Percentiles rank a stretch among this genome's conserved stretches.
These are phyloP conservation scores for Panurus biarmicus DNA, from an alignment of 2,113 vertebrate species.

Conservation along the genomic window DNA sequence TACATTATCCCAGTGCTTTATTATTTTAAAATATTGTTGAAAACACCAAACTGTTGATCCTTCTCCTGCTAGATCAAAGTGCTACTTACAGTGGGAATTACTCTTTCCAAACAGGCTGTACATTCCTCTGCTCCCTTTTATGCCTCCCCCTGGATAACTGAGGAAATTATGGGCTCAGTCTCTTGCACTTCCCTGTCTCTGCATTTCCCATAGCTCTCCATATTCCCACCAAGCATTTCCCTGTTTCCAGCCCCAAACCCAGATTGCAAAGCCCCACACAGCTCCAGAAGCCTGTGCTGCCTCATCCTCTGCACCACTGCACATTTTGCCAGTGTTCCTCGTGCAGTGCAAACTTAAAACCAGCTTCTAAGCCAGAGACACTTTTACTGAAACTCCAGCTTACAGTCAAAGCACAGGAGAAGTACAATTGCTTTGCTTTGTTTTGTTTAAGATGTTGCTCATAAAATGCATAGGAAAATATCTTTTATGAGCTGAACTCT, in stretches of 20 bases:
- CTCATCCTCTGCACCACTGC: not conserved
- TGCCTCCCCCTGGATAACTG: not conserved
- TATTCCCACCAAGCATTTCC: not conserved
- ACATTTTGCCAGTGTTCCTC: not conserved
- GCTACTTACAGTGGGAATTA: not conserved
- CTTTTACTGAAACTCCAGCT: not conserved
- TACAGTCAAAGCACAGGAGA: not conserved
- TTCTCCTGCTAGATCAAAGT: not conserved
- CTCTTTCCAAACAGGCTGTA: not conserved
- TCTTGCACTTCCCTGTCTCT: not conserved
- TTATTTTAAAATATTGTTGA: not conserved
- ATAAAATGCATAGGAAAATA: not conserved
- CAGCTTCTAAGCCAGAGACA: not conserved
- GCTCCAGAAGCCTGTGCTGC: not conserved
- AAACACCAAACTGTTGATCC: not conserved
- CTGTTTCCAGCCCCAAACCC: not conserved
- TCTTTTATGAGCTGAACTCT: not conserved
- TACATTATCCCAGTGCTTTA: not conserved
- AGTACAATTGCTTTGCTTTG: not conserved
- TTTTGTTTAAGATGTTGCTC: not conserved
- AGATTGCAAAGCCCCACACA: not conserved
- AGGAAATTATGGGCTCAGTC: not conserved
- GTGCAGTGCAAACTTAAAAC: not conserved
- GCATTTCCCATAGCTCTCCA: not conserved
- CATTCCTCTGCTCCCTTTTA: not conserved